Conservation (phyloP, 2,888 invertebrate genomes). For the Aproaerema taeniolella region DNA sequence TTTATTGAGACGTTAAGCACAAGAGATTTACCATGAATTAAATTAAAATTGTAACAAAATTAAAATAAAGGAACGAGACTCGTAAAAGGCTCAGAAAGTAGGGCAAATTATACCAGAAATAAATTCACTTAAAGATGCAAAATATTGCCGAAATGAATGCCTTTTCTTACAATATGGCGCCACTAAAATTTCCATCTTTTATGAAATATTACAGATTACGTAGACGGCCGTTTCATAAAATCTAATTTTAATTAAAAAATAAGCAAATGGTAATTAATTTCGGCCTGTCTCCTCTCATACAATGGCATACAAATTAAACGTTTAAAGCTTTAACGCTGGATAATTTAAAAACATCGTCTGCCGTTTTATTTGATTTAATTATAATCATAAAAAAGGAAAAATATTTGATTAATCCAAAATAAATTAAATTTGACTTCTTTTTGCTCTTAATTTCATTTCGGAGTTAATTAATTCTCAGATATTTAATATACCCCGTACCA, state of each 20-base stretch:
- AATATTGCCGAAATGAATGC: slow-evolving; percentile 64
- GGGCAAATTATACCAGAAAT: slow-evolving; percentile 58
- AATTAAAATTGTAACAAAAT: slow-evolving; percentile 34
- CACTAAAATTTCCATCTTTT: slow-evolving; percentile 72
- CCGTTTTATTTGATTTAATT: slow-evolving; percentile 30
- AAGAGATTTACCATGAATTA: slow-evolving; percentile 18
- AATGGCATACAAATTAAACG: slow-evolving; percentile 60
- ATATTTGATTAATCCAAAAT: no score
- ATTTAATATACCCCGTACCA: no score
- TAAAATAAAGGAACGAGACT: slow-evolving; percentile 29
- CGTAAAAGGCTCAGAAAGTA: slow-evolving; percentile 40
- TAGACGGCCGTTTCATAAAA: slow-evolving; percentile 57
- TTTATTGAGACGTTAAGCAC: slow-evolving; percentile 3
- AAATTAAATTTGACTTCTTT: no score
- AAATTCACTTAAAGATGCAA: slow-evolving; percentile 64
- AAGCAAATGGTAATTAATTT: slow-evolving; percentile 69
- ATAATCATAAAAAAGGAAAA: slow-evolving; percentile 39
- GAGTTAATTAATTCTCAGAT: no score
- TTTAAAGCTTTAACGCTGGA: slow-evolving; percentile 35
- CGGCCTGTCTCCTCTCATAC: slow-evolving; percentile 44
- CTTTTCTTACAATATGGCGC: slow-evolving; percentile 72
- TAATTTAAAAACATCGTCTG: slow-evolving; percentile 27
- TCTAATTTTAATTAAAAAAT: slow-evolving; percentile 73
- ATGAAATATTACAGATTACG: slow-evolving; percentile 70
- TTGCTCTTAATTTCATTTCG: no score